A percentile compares a stretch with the other conserved stretches of the same genome.
Conservation (phyloP, 53 echinoderm and acorn worm genomes). For the Holothuria scabra region DNA sequence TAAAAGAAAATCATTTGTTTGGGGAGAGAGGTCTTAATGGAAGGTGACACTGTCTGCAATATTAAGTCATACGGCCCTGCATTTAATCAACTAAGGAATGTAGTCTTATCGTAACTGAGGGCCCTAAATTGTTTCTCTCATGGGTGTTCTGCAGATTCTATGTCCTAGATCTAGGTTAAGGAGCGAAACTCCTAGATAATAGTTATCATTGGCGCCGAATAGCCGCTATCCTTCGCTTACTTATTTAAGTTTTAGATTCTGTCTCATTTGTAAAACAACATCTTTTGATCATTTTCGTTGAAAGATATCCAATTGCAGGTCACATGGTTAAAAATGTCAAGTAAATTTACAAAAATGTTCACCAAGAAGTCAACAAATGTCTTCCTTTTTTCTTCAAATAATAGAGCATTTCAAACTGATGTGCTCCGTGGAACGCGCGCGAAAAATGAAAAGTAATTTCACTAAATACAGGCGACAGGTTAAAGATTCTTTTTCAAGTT, state of each 20-base stretch:
- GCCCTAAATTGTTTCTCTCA: conserved; percentile 7
- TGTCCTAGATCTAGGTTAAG: conserved; percentile 23
- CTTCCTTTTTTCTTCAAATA: conserved; percentile 2
- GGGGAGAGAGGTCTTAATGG: background rate
- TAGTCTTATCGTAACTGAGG: conserved; percentile 4
- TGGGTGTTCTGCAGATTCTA: background rate
- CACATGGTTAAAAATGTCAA: conserved; percentile 23
- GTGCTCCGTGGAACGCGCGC: background rate
- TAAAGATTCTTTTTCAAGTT: conserved; percentile 39
- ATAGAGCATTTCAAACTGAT: background rate
- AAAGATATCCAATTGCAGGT: conserved; percentile 22
- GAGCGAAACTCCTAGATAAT: background rate
- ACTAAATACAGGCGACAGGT: conserved; percentile 36
- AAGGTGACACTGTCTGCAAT: background rate
- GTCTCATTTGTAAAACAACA: conserved; percentile 22
- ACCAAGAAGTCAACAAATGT: background rate
- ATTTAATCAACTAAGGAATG: conserved; percentile 32
- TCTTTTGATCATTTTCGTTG: conserved; percentile 30
- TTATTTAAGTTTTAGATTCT: background rate
- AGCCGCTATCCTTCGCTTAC: background rate
- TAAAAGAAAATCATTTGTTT: too few relatives aligned
- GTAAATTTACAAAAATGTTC: conserved; percentile 12
- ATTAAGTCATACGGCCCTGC: conserved; percentile 22
- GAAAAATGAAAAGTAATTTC: conserved; percentile 42
- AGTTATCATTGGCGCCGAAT: conserved; percentile 1